These are phyloP conservation scores for Pedionomus torquatus DNA, from an alignment of 2,113 vertebrate species.

Conservation along the genomic window DNA sequence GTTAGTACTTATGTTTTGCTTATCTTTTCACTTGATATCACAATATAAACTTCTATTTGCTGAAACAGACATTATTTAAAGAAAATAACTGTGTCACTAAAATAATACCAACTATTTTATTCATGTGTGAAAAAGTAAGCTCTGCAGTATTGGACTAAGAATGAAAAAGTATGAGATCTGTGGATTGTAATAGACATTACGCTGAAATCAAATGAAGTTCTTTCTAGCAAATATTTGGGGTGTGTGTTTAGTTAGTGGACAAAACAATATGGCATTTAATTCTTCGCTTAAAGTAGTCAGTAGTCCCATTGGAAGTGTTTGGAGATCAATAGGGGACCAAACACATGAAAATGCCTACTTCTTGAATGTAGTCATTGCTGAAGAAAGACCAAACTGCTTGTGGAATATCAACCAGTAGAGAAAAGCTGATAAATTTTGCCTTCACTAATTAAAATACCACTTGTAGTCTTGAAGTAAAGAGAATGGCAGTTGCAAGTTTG, in stretches of 20 bases:
- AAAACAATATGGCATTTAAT: neutral
- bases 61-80: neutral
- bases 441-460: neutral
- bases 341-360: neutral
- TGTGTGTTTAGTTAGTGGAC: neutral
- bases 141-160: neutral
- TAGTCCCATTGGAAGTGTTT: neutral
- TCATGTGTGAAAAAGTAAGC: neutral
- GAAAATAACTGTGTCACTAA: neutral
- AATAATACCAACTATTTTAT: neutral
- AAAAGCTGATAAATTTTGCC: neutral
- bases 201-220: neutral
- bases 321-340: neutral
- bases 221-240: neutral
- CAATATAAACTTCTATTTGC: neutral
- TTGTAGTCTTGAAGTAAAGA: neutral
- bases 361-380: neutral
- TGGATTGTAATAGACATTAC: neutral
- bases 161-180: neutral
- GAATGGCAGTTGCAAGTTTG: neutral
- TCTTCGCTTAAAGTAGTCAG: neutral
- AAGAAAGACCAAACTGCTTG: neutral
- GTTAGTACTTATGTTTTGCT: neutral
- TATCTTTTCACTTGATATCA: neutral
- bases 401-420: neutral